Base-by-base conservation (phyloP, 92 coral and sea anemone species). In the Siderastrea siderea region DNA sequence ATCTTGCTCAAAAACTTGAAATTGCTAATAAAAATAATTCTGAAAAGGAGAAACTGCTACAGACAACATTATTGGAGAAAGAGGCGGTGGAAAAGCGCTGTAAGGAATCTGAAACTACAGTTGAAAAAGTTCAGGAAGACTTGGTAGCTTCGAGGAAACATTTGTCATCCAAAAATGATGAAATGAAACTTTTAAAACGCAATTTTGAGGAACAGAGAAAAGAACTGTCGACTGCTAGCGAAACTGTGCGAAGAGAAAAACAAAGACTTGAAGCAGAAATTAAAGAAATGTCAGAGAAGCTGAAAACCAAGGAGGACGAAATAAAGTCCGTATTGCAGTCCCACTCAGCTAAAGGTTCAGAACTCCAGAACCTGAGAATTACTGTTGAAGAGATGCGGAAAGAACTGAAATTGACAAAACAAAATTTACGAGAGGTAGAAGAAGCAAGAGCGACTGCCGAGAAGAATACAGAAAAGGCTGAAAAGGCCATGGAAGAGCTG, bases 121-220 rank as follows among this genome's bases (percentile, higher is more conserved):
- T 92, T 1, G 90, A 92, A 49, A 83, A 81, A n/a, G 67, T 95
- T 10, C 93, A 92, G 53, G 77, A 78, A 45, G 96, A 95, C 11
- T 73, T 91, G 84, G 71, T 90, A 1, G 78, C 68, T 48, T 86
- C 91, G 60, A 86, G 76, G n/a, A 82, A 91, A 46, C 85, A 93
- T 61, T 72, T 86, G 7, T 19, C 84, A 2, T 55, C 66, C 46
- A 95, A 91, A 82, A 86, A 54, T 16, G 90, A 79, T 68, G 98
- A 95, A 66, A 48, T 93, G 3, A 88, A 88, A 79, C 8, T 82
- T 48, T 46, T 95, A 80, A 88, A 85, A 58, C 82, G 72, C 57
- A 91, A 85, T 52, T 87, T 80, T n/a, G 96, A 93, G 26, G 96
- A 93, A 74, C 89, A 93, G 49, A 88, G 86, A 69, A 82, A 71